These are phyloP conservation scores for Heliconius ethilla DNA, from an alignment of 2,888 invertebrate species.

Conservation along the genomic window DNA sequence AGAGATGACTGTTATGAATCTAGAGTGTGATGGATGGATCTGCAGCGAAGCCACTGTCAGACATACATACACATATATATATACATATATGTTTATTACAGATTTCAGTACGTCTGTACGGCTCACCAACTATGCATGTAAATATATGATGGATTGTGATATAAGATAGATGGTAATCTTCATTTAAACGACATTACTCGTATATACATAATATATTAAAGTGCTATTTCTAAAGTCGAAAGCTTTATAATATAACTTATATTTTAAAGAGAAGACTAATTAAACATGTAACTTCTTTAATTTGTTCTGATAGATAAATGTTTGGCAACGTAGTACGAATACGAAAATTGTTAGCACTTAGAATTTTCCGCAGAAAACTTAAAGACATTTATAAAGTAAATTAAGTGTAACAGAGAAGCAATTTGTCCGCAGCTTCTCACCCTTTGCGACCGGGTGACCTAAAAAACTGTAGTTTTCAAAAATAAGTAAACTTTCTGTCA, in stretches of 20 bases:
- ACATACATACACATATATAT: slow-evolving; percentile 29
- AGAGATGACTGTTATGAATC: slow-evolving; percentile 71
- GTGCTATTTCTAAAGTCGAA: not conserved
- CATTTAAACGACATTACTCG: not conserved
- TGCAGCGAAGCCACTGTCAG: slow-evolving; percentile 53
- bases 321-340: slow-evolving; percentile 22
- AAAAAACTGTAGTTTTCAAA: slow-evolving; percentile 54
- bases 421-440: slow-evolving; percentile 67
- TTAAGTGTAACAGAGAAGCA: slow-evolving; percentile 65
- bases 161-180: slow-evolving; percentile 31
- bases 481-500: slow-evolving; percentile 61
- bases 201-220: not conserved
- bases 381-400: slow-evolving; percentile 71
- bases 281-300: slow-evolving; percentile 21
- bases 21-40: slow-evolving; percentile 73
- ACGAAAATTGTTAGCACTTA: slow-evolving; percentile 34
- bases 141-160: slow-evolving; percentile 32
- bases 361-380: slow-evolving; percentile 53
- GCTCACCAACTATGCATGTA: slow-evolving; percentile 38
- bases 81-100: slow-evolving; percentile 46
- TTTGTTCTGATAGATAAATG: slow-evolving; percentile 24
- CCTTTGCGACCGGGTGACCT: slow-evolving; percentile 60
- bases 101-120: slow-evolving; percentile 45
- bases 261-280: slow-evolving; percentile 2
- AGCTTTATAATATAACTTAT: slow-evolving; percentile 6